phyloP scores from a whole-genome alignment of 1,140 invertebrate species.

The Ceratosolen solmsi region DNA sequence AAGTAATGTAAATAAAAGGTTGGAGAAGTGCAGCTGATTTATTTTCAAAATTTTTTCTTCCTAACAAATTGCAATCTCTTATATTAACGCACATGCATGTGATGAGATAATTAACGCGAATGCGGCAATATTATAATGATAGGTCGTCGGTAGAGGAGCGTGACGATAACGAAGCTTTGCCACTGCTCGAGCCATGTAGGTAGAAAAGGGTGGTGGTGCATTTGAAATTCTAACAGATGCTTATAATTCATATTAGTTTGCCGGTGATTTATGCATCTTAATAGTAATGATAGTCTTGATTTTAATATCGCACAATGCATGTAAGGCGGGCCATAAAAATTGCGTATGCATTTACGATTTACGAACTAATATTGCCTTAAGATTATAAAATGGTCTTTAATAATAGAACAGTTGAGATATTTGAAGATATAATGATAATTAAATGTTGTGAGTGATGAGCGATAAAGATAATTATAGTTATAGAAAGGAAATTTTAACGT shows the following conservation, averaged over 20 bases:
- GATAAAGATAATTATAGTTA: too few species aligned
- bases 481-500: too few species aligned
- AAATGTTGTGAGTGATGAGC: too few species aligned
- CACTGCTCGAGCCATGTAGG: not conserved
- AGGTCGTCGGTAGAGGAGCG: too few species aligned
- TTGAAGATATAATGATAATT: too few species aligned
- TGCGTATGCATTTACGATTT: not conserved
- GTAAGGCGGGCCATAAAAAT: not conserved
- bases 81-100: not conserved
- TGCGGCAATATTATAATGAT: not conserved
- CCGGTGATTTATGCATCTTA: not conserved
- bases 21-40: not conserved
- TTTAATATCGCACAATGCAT: not conserved
- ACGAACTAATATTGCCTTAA: too few species aligned
- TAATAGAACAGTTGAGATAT: too few species aligned
- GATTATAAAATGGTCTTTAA: too few species aligned
- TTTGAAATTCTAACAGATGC: constrained; percentile 5
- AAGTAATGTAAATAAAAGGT: not conserved
- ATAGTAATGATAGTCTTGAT: not conserved
- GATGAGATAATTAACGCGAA: not conserved
- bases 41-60: not conserved
- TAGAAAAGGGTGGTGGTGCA: not conserved
- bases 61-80: not conserved
- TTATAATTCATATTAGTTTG: not conserved
- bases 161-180: not conserved